These are phyloP conservation scores for Lamproptera curius DNA, from an alignment of 2,888 invertebrate genomes.

Conservation along the genomic window DNA sequence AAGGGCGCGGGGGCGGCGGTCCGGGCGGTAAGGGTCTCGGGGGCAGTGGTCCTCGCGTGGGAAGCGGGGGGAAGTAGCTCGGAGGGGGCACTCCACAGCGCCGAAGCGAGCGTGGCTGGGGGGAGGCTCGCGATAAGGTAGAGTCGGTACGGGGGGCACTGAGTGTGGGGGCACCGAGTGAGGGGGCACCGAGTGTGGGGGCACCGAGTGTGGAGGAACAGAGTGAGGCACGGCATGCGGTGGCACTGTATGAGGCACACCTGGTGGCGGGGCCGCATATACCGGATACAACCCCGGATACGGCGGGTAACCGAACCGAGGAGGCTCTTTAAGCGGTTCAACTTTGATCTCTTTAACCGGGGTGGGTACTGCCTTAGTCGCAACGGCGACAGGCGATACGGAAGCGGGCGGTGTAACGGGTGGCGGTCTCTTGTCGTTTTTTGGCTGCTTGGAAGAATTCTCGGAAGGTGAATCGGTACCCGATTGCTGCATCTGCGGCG, in stretches of 20 bases:
- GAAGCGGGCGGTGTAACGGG: conserved; percentile 73
- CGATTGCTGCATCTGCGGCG: conserved; percentile 81
- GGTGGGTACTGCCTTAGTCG: conserved; percentile 42
- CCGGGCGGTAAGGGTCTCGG: conserved; percentile 39
- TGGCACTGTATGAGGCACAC: conserved; percentile 33
- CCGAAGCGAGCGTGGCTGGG: conserved; percentile 51
- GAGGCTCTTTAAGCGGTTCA: conserved; percentile 53
- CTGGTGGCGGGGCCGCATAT: conserved; percentile 58
- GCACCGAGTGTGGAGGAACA: conserved; percentile 25
- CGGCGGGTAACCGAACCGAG: conserved; percentile 47
- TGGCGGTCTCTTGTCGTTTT: conserved; percentile 76
- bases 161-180: conserved; percentile 35
- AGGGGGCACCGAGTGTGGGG: conserved; percentile 23
- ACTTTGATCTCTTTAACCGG: conserved; percentile 58
- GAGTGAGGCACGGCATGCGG: conserved; percentile 37
- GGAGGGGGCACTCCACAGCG: conserved; percentile 63
- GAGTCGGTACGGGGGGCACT: conserved; percentile 38
- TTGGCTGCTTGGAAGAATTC: conserved; percentile 56
- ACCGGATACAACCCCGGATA: conserved; percentile 61
- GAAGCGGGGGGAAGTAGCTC: conserved; percentile 51
- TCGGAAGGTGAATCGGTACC: conserved; percentile 84
- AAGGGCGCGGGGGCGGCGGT: conserved; percentile 39
- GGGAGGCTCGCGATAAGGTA: conserved; percentile 67
- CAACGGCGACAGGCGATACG: conserved; percentile 62
- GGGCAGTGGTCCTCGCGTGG: conserved; percentile 42